These are phyloP conservation scores for Corythaeola cristata DNA, from an alignment of 2,113 vertebrate species.

Conservation along the genomic window DNA sequence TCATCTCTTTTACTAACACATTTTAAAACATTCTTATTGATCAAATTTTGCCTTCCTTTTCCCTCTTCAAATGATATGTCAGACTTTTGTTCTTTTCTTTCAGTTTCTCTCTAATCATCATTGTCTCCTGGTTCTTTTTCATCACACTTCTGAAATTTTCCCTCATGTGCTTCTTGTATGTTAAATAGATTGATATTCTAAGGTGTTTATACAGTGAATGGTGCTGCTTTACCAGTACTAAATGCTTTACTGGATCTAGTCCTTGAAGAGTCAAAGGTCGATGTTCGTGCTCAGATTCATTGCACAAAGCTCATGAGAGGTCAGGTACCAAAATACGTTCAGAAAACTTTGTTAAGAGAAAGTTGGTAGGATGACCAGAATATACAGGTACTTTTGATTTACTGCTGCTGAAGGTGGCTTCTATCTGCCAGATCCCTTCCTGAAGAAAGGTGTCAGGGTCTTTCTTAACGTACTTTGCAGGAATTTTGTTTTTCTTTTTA, in stretches of 20 bases:
- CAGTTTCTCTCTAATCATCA: background rate
- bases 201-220: background rate
- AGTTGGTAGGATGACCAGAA: background rate
- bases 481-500: background rate
- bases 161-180: rapidly evolving
- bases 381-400: background rate
- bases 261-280: background rate
- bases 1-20: background rate
- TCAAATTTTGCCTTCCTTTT: background rate
- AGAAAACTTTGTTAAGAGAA: background rate
- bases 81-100: background rate
- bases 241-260: background rate
- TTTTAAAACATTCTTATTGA: background rate
- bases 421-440: background rate
- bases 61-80: background rate
- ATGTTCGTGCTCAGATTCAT: background rate
- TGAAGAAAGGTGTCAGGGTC: background rate
- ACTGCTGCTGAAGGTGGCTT: background rate
- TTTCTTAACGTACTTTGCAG: background rate
- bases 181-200: background rate
- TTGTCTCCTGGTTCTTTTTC: background rate
- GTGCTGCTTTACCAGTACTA: background rate
- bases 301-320: background rate
- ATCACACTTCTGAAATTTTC: background rate
- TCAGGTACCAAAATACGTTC: background rate